Conservation (phyloP, 2,113 vertebrate genomes). For the Coptodon bakossiorum region DNA sequence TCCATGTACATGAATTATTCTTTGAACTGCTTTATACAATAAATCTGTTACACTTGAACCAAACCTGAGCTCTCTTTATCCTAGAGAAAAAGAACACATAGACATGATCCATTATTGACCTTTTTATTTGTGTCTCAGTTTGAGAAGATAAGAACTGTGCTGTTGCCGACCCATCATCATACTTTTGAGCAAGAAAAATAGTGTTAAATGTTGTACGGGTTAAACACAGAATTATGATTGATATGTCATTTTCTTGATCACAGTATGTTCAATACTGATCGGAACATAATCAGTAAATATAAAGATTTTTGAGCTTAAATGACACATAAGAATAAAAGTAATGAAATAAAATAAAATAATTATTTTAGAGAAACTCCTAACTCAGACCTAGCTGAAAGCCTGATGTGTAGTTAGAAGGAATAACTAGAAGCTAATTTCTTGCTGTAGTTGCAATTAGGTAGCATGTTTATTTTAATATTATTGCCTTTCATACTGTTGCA, state of each 20-base stretch:
- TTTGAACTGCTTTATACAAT: background rate
- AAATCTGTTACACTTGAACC: background rate
- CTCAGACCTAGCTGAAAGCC: too few species aligned
- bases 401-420: background rate
- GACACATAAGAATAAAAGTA: too few species aligned
- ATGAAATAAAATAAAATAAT: too few species aligned
- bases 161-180: background rate
- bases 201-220: background rate
- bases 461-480: background rate
- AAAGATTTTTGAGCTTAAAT: too few species aligned
- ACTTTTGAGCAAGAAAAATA: background rate
- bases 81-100: background rate
- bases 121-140: background rate
- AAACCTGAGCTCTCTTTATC: background rate
- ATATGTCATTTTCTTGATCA: background rate
- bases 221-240: background rate
- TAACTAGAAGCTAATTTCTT: background rate
- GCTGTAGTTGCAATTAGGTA: background rate
- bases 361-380: too few species aligned
- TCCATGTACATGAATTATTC: background rate
- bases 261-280: background rate
- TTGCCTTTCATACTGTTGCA: too few species aligned
- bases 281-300: background rate
- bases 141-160: background rate
- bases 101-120: background rate